These are phyloP conservation scores for Balaeniceps rex DNA, from an alignment of 2,113 vertebrate species.

Conservation along the genomic window DNA sequence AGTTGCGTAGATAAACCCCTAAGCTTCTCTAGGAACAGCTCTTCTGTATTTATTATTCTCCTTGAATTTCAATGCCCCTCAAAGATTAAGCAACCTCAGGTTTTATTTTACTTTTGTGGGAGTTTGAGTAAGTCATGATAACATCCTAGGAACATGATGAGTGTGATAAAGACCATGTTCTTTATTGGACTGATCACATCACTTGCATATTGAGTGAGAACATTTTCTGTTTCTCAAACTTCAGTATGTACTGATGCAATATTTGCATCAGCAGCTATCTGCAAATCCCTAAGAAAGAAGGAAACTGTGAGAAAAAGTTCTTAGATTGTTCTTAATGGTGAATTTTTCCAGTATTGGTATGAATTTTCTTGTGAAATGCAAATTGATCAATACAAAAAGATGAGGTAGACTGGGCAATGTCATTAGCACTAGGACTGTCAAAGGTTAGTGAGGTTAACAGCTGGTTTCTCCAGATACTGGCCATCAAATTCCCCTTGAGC, in stretches of 20 bases:
- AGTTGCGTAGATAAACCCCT: not conserved
- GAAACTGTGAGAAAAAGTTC: not conserved
- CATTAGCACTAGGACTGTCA: not conserved
- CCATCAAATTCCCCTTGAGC: not conserved
- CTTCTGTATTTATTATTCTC: constrained; percentile 24
- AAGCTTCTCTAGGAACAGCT: not conserved
- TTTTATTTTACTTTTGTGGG: not conserved
- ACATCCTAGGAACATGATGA: not conserved
- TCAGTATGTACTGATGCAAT: not conserved
- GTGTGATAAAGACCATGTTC: not conserved
- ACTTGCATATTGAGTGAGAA: not conserved
- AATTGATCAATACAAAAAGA: not conserved
- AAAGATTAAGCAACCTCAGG: not conserved
- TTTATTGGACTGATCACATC: not conserved
- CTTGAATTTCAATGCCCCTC: constrained; percentile 30
- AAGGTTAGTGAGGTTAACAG: not conserved
- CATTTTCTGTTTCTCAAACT: not conserved
- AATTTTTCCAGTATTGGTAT: not conserved
- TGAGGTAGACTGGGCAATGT: not conserved
- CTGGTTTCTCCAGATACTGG: not conserved
- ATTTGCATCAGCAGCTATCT: not conserved
- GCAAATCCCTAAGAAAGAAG: not conserved
- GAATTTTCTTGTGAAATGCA: not conserved
- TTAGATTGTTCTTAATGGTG: not conserved
- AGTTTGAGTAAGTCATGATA: not conserved